Percentiles rank a stretch among this genome's conserved stretches.
These are phyloP conservation scores for Volucella zonaria DNA, from an alignment of 2,888 invertebrate genomes.

Conservation along the genomic window DNA sequence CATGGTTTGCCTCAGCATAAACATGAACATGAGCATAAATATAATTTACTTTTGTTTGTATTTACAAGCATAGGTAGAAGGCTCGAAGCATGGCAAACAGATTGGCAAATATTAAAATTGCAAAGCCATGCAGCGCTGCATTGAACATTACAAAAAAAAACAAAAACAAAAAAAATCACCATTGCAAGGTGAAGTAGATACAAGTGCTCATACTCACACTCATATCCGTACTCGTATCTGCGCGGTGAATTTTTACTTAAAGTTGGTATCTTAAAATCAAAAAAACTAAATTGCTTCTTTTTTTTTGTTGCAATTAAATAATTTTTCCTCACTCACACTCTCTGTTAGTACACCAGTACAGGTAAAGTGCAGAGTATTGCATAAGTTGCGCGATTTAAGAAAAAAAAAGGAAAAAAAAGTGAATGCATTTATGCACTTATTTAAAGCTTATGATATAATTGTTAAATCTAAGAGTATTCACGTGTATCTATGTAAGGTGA, in stretches of 20 bases:
- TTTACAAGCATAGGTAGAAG: not conserved
- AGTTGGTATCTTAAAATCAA: conserved; percentile 43
- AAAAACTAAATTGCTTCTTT: conserved; percentile 31
- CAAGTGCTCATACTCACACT: no score
- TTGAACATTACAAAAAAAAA: not conserved
- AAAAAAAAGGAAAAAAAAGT: conserved; percentile 44
- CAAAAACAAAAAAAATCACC: not conserved
- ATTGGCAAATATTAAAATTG: conserved; percentile 65
- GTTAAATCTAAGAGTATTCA: conserved; percentile 28
- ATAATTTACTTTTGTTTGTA: conserved; percentile 41
- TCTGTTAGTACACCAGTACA: conserved; percentile 11
- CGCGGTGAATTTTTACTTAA: conserved; percentile 54
- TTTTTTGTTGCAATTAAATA: conserved; percentile 63
- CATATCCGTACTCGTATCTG: conserved; percentile 17
- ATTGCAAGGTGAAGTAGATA: conserved; percentile 62
- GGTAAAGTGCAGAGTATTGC: conserved; percentile 41
- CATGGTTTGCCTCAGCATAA: conserved; percentile 62
- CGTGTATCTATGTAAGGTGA: conserved; percentile 32
- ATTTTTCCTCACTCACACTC: conserved; percentile 51
- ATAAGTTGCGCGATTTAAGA: conserved; percentile 39
- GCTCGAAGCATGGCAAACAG: conserved; percentile 33
- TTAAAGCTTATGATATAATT: conserved; percentile 74
- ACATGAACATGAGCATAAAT: conserved; percentile 63
- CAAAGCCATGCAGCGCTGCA: conserved; percentile 39
- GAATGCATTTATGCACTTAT: conserved; percentile 73